Base-by-base conservation (phyloP, 1,140 invertebrate genomes). In the Littorina saxatilis region DNA sequence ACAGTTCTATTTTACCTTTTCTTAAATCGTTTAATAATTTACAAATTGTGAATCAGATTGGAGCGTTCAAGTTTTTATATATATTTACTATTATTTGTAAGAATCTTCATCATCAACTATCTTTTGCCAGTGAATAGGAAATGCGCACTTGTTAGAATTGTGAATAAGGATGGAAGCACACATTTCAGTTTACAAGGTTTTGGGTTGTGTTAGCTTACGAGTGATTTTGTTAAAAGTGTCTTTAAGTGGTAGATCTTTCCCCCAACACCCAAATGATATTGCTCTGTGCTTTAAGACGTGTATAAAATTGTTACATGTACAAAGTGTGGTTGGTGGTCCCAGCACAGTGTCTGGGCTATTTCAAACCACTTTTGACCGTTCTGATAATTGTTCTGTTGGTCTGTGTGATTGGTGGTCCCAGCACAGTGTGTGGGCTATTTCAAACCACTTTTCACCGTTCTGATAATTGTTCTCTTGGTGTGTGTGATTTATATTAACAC, bases 221-320 rank as follows among this genome's bases (percentile, higher is more conserved):
- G 27, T 20, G 27, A 20, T 20, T 23, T 9, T n/a, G 3, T 61
- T n/a, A 20, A n/a, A 23, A 20, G 23, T 63, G 61, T 35, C 13
- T 32, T 32, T 32, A 11, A 4, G 27, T 63, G 35, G 61, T 32
- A 50, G 47, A 11, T 50, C 20, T 32, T 29, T 32, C 17, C 1
- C 7, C 7, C 27, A 32, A 32, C 7, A 63, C 27, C 35, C 35
- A 63, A 32, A 32, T 63, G 29, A 17, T 63, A 23, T 68, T 68
- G 66, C 66, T 68, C 66, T 68, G 37, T 68, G 66, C 66, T 68
- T 68, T 37, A 39, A 68, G 35, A 68, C 66, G 32, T 68, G 66
- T 68, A 68, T 68, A 68, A 68, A 35, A 68, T 68, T 68, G 66
- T 68, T 68, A 40, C 23, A 68, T 68, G 66, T 68, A 39, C 39